Evolutionary conservation across 1,140 invertebrate genomes (phyloP).

Genomic region (Antheraea mylitta): DNA sequence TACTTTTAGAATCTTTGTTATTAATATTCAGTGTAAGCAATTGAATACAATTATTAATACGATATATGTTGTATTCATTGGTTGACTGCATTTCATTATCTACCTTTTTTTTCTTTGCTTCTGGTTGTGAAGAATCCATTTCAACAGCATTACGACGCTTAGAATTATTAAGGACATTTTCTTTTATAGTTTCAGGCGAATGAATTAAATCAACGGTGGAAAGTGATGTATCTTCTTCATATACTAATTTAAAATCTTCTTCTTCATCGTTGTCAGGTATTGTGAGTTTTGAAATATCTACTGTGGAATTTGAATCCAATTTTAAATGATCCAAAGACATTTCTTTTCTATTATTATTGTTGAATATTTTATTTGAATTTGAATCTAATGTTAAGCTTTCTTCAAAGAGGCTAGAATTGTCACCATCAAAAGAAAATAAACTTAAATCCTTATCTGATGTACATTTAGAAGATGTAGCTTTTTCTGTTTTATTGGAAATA

Average conservation of each 20-base stretch:
- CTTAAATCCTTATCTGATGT: slow-evolving; percentile 53
- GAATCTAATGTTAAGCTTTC: slow-evolving; percentile 66
- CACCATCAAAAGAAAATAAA: slow-evolving; percentile 64
- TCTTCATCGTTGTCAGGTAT: slow-evolving; percentile 45
- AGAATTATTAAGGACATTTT: slow-evolving; percentile 41
- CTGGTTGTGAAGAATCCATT: slow-evolving; percentile 30
- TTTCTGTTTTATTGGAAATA: slow-evolving; percentile 19
- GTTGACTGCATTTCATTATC: neutral
- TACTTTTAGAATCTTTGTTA: slow-evolving; percentile 21
- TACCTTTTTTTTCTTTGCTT: slow-evolving; percentile 41
- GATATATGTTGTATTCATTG: neutral
- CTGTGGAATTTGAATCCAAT: slow-evolving; percentile 51
- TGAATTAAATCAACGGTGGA: slow-evolving; percentile 25
- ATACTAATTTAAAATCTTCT: slow-evolving; percentile 62
- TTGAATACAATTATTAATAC: neutral
- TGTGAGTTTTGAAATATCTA: slow-evolving; percentile 62
- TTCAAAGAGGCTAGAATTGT: slow-evolving; percentile 76
- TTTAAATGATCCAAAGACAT: slow-evolving; percentile 28
- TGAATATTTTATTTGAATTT: slow-evolving; percentile 47
- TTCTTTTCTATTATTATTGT: slow-evolving; percentile 29
- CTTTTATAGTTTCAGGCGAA: slow-evolving; percentile 21
- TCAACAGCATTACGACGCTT: slow-evolving; percentile 37
- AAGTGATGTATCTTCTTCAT: slow-evolving; percentile 49
- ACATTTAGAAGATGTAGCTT: slow-evolving; percentile 24
- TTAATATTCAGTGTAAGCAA: neutral